Evolutionary conservation across 2,113 vertebrate species (phyloP).

Genomic region (Calonectris borealis): DNA sequence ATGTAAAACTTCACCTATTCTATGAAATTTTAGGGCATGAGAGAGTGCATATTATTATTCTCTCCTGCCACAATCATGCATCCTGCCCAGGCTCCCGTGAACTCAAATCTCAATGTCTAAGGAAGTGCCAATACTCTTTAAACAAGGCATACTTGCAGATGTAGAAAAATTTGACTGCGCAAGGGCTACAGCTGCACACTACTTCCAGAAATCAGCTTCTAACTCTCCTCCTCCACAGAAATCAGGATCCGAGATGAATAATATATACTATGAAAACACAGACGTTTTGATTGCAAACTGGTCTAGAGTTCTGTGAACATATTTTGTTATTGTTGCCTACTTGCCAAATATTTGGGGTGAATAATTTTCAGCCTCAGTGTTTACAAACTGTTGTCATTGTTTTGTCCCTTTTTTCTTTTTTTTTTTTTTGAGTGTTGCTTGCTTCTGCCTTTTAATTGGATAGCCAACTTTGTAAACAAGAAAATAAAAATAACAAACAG

Average conservation of each 20-base stretch:
- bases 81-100: not conserved
- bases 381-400: not conserved
- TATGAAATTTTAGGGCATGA: not conserved
- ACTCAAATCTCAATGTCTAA: not conserved
- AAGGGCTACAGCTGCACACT: not conserved
- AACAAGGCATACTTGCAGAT: not conserved
- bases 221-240: not conserved
- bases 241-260: not conserved
- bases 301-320: not conserved
- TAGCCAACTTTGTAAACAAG: not conserved
- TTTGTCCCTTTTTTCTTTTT: not conserved
- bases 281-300: not conserved
- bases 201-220: not conserved
- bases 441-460: not conserved
- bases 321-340: not conserved
- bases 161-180: not conserved
- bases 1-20: not conserved
- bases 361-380: conserved; percentile 5
- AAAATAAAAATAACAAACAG: not conserved
- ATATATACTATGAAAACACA: not conserved
- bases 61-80: not conserved
- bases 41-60: not conserved
- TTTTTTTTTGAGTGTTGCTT: not conserved
- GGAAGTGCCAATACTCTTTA: not conserved
- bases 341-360: conserved; percentile 21